phyloP scores from a whole-genome alignment of 1,140 invertebrate genomes.

The Antheraea mylitta region DNA sequence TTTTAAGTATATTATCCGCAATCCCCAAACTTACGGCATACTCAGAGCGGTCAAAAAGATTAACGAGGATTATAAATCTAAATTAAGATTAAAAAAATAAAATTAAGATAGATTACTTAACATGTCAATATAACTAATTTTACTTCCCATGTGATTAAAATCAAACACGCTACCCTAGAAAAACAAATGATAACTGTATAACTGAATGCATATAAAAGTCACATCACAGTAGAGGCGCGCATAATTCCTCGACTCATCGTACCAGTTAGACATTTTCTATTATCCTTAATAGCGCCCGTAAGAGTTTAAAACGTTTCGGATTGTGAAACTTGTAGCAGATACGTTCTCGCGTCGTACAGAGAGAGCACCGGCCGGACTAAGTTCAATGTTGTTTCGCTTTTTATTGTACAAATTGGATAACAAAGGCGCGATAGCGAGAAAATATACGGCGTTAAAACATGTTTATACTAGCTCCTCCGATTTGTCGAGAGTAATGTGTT shows the following conservation, averaged over 20 bases:
- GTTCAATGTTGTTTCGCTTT: slow-evolving; percentile 67
- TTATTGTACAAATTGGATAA: slow-evolving; percentile 68
- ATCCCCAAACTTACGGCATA: too few relatives aligned
- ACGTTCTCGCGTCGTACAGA: slow-evolving; percentile 58
- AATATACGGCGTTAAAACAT: slow-evolving; percentile 8
- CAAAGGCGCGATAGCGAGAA: slow-evolving; percentile 42
- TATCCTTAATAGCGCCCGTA: slow-evolving; percentile 72
- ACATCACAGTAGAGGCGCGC: slow-evolving; percentile 58
- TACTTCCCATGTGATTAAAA: too few relatives aligned
- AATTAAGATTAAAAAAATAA: too few relatives aligned
- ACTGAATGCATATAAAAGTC: slow-evolving; percentile 40
- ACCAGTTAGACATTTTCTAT: slow-evolving; percentile 70
- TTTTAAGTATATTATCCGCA: too few relatives aligned
- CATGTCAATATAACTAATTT: too few relatives aligned
- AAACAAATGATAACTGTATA: too few relatives aligned
- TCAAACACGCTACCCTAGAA: too few relatives aligned
- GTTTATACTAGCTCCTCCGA: background rate
- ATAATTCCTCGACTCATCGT: slow-evolving; percentile 65
- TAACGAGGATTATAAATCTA: too few relatives aligned
- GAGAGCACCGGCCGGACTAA: slow-evolving; percentile 51
- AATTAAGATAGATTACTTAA: too few relatives aligned
- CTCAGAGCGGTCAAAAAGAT: too few relatives aligned
- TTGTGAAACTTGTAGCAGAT: slow-evolving; percentile 68
- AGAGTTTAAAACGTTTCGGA: slow-evolving; percentile 73
- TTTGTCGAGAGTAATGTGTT: too few relatives aligned